Evolutionary conservation across 2,797 vertebrate species (phyloP), one percentile per base, ranked within the genome.

Genomic region (Acestrorhynchus altus): DNA sequence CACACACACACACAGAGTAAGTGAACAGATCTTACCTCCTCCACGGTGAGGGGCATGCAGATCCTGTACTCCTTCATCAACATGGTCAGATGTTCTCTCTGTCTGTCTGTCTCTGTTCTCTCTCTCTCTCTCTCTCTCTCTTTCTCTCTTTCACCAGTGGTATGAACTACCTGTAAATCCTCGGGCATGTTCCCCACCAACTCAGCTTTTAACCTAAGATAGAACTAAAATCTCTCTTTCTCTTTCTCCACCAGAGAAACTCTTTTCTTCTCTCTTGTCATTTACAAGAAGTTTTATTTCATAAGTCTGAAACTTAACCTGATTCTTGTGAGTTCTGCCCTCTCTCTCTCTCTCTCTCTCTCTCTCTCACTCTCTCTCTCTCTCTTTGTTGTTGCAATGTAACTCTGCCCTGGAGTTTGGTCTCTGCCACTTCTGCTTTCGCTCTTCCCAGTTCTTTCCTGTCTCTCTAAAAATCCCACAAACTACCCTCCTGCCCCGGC

Each of bases 1-100:
- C 31, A 35, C 31, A 35, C 31, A 35, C 31, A 35, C 31, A 2
- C 6, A 35, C 31, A 35, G 31, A 35, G 31, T 22, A 24, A 31
- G 18, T 10, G n/a, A 9, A 63, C 44, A 61, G 83, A 74, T 63
- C 94, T 95, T 91, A 97, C 96, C 96, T 97, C 96, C 13, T 96
- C 96, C 22, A 96, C 95, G 75, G 95, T 96, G 81, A 98, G 94
- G 1, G 96, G 96, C 96, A 97, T 98, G 76, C 96, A 98, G 88
- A 96, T 94, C 83, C 96, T 93, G 88, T 98, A 98, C 88, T 98
- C 96, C 90, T 98, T 98, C 89, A 95, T 81, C 91, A 98, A 91
- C 96, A 98, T 98, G 89, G 79, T 63, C 11, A 65, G 57, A 57
- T 78, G 69, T 26, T 77, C 52, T 74, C 57, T 20, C 7, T 49